Evolutionary conservation across 1,140 invertebrate genomes (phyloP).

Genomic region (Orchestia grillus): DNA sequence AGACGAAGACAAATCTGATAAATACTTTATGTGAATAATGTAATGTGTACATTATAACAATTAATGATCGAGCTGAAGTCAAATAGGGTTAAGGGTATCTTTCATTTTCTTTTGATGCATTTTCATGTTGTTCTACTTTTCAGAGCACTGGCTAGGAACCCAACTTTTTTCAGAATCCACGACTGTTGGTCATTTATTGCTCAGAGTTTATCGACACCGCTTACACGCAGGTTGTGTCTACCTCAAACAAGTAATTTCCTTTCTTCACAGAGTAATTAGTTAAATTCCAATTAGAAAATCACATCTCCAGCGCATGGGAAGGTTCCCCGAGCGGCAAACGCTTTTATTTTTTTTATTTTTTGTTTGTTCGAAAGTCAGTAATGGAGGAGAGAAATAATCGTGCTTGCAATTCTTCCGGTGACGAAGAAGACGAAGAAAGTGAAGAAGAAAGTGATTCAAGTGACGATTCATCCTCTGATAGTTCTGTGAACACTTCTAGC

Average conservation of each 20-base stretch:
- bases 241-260: neutral
- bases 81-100: no score
- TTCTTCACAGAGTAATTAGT: neutral
- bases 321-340: neutral
- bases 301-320: neutral
- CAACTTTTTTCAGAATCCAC: neutral
- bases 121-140: neutral
- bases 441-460: conserved; percentile 31
- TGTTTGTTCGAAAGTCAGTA: neutral
- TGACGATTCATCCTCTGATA: neutral
- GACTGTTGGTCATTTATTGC: neutral
- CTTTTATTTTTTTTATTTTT: neutral
- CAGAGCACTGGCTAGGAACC: neutral
- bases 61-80: no score
- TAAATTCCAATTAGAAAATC: neutral
- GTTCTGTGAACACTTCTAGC: neutral
- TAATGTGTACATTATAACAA: no score
- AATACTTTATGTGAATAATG: no score
- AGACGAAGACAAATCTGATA: no score
- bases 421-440: conserved; percentile 19
- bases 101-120: no score
- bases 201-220: neutral
- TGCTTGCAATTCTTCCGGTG: neutral
- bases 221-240: neutral
- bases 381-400: conserved; percentile 12